phyloP scores from a whole-genome alignment of 2,113 vertebrate genomes.

The Pseudorasbora parva region DNA sequence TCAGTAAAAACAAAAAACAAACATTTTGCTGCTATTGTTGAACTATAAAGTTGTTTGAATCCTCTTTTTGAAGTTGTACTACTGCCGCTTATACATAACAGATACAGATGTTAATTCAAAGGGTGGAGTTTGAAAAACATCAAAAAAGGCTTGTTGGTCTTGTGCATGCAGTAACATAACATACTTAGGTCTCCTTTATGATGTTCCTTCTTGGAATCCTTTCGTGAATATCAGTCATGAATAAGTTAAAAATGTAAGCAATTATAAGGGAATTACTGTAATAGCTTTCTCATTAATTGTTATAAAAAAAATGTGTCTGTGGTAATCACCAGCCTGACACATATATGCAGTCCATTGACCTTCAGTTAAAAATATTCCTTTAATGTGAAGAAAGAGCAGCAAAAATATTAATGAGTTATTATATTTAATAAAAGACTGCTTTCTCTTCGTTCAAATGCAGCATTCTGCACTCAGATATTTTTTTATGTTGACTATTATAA shows the following conservation, averaged over 20 bases:
- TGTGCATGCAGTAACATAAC: not conserved
- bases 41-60: not conserved
- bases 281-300: not conserved
- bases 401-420: not conserved
- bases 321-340: constrained; percentile 1
- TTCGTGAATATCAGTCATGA: not conserved
- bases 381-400: not conserved
- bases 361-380: not conserved
- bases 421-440: not conserved
- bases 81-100: not conserved
- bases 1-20: too few relatives aligned
- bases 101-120: not conserved
- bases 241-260: not conserved
- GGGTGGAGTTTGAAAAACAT: not conserved
- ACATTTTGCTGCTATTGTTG: not conserved
- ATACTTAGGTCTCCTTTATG: not conserved
- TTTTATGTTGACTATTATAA: not conserved
- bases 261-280: not conserved
- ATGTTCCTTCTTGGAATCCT: not conserved
- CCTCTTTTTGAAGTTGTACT: not conserved
- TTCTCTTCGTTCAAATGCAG: not conserved
- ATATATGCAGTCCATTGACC: not conserved
- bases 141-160: not conserved
- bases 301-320: not conserved
- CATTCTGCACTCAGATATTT: not conserved